phyloP scores from a whole-genome alignment of 1,140 invertebrate genomes.

The Trachymyrmex cornetzi region DNA sequence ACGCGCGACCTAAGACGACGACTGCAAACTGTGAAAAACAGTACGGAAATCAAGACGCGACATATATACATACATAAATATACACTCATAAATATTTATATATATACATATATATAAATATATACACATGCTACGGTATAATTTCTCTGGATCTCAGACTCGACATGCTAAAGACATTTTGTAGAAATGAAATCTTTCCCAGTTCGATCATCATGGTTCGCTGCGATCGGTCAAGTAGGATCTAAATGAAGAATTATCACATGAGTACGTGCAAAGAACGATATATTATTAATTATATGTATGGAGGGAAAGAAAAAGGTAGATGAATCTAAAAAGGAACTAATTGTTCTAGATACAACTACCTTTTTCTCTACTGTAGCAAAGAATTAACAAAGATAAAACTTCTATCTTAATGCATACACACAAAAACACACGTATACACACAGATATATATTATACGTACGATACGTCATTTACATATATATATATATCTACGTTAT shows the following conservation, averaged over 20 bases:
- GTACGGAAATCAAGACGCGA: neutral
- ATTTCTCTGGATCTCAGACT: slow-evolving; percentile 73
- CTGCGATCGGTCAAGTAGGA: neutral
- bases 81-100: slow-evolving; percentile 26
- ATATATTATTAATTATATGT: slow-evolving; percentile 50
- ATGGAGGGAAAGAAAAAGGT: neutral
- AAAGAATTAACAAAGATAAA: slow-evolving; percentile 49
- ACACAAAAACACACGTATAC: slow-evolving; percentile 53
- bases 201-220: slow-evolving; percentile 9
- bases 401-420: slow-evolving; percentile 69
- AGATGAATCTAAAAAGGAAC: slow-evolving; percentile 13
- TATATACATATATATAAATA: slow-evolving; percentile 1
- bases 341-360: slow-evolving; percentile 66
- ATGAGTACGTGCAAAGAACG: slow-evolving; percentile 33
- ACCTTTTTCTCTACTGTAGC: slow-evolving; percentile 51
- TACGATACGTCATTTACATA: slow-evolving; percentile 79
- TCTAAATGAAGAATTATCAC: neutral
- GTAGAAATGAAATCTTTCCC: slow-evolving; percentile 59
- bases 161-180: slow-evolving; percentile 63
- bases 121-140: slow-evolving; percentile 38
- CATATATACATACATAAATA: slow-evolving; percentile 22
- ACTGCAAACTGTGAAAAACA: slow-evolving; percentile 38
- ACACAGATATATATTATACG: slow-evolving; percentile 46
- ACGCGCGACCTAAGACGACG: slow-evolving; percentile 47
- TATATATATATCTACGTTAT: slow-evolving; percentile 70